phyloP scores from a whole-genome alignment of 2,113 vertebrate genomes.

The Physeter macrocephalus region DNA sequence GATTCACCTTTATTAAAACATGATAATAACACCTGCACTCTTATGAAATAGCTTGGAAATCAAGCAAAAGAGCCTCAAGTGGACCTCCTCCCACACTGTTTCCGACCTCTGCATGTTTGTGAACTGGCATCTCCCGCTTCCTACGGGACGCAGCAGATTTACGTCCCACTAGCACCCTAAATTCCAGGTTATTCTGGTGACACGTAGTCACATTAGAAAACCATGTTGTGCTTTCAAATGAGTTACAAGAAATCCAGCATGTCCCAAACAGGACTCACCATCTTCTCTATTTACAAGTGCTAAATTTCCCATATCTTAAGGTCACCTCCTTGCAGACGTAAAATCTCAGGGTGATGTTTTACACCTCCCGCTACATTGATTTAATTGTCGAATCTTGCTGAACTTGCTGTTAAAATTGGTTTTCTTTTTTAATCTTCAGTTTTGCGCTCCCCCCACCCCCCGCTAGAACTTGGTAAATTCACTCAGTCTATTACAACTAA shows the following conservation, averaged over 20 bases:
- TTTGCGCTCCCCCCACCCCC: not conserved
- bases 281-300: not conserved
- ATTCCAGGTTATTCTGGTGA: not conserved
- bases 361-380: not conserved
- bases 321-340: not conserved
- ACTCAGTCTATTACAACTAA: not conserved
- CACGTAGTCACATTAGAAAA: not conserved
- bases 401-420: not conserved
- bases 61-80: not conserved
- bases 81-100: not conserved
- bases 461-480: not conserved
- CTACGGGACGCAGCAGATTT: fast-evolving
- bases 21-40: not conserved
- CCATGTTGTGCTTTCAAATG: not conserved
- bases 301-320: not conserved
- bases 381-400: not conserved
- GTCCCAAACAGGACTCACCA: not conserved
- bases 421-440: not conserved
- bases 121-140: not conserved
- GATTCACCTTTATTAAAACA: not conserved
- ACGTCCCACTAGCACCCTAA: not conserved
- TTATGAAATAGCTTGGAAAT: not conserved
- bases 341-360: not conserved
- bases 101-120: not conserved
- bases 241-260: not conserved